These are phyloP conservation scores for Anolis apletophallus DNA, from an alignment of 2,797 vertebrate species.

Conservation along the genomic window DNA sequence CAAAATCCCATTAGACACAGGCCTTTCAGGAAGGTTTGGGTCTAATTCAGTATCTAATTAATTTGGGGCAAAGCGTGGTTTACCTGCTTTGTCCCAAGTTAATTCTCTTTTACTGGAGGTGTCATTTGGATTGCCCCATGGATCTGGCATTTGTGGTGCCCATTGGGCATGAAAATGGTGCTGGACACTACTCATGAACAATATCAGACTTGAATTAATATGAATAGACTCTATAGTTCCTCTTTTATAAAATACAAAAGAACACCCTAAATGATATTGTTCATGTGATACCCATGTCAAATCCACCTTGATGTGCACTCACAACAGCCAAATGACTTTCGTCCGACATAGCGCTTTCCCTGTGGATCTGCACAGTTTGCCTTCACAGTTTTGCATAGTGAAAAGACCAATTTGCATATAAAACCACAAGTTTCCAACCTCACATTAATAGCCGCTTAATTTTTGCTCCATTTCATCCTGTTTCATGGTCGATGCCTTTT, in stretches of 20 bases:
- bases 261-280: not conserved
- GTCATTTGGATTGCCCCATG: no score
- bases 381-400: not conserved
- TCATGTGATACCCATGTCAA: not conserved
- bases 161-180: no score
- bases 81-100: no score
- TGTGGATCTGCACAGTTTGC: not conserved
- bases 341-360: not conserved
- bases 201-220: not conserved
- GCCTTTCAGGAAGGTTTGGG: no score
- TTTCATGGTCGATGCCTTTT: conserved; percentile 24
- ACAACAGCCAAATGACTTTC: not conserved
- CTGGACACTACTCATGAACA: no score
- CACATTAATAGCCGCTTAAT: not conserved
- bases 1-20: no score
- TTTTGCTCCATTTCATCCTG: conserved; percentile 24
- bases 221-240: not conserved
- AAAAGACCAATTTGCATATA: conserved; percentile 11
- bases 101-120: no score
- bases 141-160: no score
- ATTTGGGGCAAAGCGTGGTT: no score
- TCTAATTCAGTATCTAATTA: no score
- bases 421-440: not conserved
- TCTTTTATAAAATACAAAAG: not conserved
- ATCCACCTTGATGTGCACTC: not conserved